phyloP scores from a whole-genome alignment of 1,140 invertebrate genomes.

The Drosophila leontia region DNA sequence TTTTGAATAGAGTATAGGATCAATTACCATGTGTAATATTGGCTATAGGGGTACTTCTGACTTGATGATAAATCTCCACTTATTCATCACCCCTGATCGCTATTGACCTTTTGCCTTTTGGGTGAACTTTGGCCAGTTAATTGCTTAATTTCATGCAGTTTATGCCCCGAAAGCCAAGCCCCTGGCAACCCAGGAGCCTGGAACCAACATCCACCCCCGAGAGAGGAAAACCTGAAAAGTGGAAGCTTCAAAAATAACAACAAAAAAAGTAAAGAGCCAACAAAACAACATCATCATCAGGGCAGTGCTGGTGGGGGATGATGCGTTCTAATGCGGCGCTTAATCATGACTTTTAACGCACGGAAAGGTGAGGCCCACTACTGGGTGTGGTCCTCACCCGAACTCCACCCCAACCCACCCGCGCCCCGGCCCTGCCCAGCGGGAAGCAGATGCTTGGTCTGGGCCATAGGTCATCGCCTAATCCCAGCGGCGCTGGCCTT shows the following conservation, averaged over 20 bases:
- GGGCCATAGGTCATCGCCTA: constrained; percentile 19
- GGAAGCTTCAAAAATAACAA: constrained; percentile 12
- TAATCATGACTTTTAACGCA: constrained; percentile 77
- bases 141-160: constrained; percentile 83
- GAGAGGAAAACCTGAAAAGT: constrained; percentile 5
- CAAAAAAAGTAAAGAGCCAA: constrained; percentile 10
- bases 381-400: constrained; percentile 47
- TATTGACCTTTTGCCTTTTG: constrained; percentile 43
- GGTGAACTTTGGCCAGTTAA: constrained; percentile 57
- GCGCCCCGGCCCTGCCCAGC: neutral
- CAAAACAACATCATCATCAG: constrained; percentile 12
- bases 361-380: constrained; percentile 44
- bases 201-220: constrained; percentile 30
- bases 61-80: constrained; percentile 56
- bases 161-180: constrained; percentile 63
- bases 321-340: constrained; percentile 46
- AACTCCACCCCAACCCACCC: neutral
- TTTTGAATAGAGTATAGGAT: neutral
- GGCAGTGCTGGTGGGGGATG: constrained; percentile 13
- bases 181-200: constrained; percentile 20
- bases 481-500: constrained; percentile 69
- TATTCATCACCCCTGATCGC: constrained; percentile 49
- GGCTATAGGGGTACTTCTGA: neutral
- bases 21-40: neutral
- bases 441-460: constrained; percentile 42